These are phyloP conservation scores for Idris sp. DNA, from an alignment of 1,140 invertebrate species.

Conservation along the genomic window DNA sequence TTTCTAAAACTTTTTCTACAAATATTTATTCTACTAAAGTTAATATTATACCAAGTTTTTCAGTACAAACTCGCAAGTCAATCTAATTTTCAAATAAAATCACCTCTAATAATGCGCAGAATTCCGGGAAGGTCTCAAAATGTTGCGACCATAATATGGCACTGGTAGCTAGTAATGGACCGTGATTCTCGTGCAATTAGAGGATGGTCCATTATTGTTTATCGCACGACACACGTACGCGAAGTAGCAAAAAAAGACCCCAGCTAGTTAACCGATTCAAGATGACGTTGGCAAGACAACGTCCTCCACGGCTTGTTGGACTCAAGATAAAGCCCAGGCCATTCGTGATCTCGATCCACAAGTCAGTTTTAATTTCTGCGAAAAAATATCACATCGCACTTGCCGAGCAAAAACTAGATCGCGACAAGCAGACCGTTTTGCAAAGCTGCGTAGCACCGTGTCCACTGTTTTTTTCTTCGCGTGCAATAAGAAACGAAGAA, in stretches of 20 bases:
- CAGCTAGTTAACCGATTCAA: constrained; percentile 18
- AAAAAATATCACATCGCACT: constrained; percentile 3
- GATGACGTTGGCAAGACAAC: constrained; percentile 17
- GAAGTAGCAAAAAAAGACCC: constrained; percentile 24
- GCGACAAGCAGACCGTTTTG: constrained; percentile 3
- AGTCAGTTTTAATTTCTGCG: constrained; percentile 17
- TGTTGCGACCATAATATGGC: constrained; percentile 16
- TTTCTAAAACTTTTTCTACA: no score
- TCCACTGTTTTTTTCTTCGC: constrained; percentile 4
- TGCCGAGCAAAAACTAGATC: constrained; percentile 9
- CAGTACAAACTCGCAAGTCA: not conserved
- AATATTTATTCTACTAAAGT: no score
- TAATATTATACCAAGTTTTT: no score
- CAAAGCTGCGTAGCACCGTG: not conserved
- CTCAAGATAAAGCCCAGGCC: constrained; percentile 17
- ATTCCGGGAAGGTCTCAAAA: constrained; percentile 26
- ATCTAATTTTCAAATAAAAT: constrained; percentile 12
- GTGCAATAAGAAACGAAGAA: constrained; percentile 5
- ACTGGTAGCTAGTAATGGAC: constrained; percentile 15
- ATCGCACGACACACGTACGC: constrained; percentile 49
- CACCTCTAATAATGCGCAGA: constrained; percentile 3
- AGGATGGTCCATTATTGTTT: constrained; percentile 57
- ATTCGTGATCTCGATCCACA: constrained; percentile 1
- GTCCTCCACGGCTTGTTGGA: constrained; percentile 8
- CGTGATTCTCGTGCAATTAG: constrained; percentile 57